Evolutionary conservation across 2,888 invertebrate species (phyloP).

Genomic region (Encarsia formosa): DNA sequence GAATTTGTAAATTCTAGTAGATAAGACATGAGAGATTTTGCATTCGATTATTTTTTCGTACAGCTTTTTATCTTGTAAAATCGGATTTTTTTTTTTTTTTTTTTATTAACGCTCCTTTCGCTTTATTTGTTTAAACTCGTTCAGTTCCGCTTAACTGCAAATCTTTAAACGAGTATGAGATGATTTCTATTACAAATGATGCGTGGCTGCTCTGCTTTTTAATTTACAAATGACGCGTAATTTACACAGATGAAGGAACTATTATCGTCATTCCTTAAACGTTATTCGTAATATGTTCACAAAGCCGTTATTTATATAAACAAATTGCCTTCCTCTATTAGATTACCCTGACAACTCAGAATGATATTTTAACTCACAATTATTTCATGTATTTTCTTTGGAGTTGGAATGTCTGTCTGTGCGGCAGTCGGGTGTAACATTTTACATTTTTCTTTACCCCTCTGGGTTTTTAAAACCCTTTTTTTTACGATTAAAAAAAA

Average conservation of each 20-base stretch:
- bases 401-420: constrained; percentile 49
- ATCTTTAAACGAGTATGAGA: constrained; percentile 38
- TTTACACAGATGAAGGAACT: constrained; percentile 50
- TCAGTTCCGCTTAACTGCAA: constrained; percentile 26
- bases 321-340: constrained; percentile 31
- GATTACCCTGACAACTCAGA: constrained; percentile 35
- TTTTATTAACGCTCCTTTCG: constrained; percentile 29
- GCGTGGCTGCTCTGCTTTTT: constrained; percentile 36
- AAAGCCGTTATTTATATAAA: constrained; percentile 36
- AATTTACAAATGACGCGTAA: constrained; percentile 45
- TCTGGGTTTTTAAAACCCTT: constrained; percentile 2
- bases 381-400: constrained; percentile 26
- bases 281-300: constrained; percentile 44
- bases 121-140: constrained; percentile 27
- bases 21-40: constrained; percentile 46
- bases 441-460: constrained; percentile 25
- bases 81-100: constrained; percentile 27
- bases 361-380: constrained; percentile 27
- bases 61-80: constrained; percentile 28
- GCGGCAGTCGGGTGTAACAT: constrained; percentile 30
- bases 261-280: constrained; percentile 45
- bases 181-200: constrained; percentile 44
- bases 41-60: constrained; percentile 37
- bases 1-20: constrained; percentile 35
- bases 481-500: background rate